Conservation (phyloP, 2,113 vertebrate genomes). For the Coptodon rendalli region DNA sequence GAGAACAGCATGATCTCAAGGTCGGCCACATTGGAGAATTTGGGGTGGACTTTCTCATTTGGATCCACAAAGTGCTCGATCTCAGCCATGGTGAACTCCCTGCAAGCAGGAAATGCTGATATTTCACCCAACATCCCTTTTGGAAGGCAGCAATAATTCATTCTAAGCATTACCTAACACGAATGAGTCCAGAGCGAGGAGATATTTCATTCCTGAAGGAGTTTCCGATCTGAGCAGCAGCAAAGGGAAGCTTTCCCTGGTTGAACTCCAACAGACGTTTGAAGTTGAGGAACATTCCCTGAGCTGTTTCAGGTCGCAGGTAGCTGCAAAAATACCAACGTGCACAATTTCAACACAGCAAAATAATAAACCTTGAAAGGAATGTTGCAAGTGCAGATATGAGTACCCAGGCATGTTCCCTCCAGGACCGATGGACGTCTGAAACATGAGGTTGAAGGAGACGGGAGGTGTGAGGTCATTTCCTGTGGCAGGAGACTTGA, state of each 20-base stretch:
- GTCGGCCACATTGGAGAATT: slow-evolving; percentile 86
- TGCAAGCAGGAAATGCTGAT: slow-evolving; percentile 30
- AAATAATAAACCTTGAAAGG: background rate
- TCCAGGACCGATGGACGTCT: slow-evolving; percentile 95
- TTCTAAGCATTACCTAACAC: slow-evolving; percentile 81
- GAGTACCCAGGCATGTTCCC: slow-evolving; percentile 92
- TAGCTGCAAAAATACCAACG: slow-evolving; percentile 73
- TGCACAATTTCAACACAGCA: background rate
- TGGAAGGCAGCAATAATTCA: background rate
- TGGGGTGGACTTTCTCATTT: slow-evolving; percentile 89
- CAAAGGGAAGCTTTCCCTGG: slow-evolving; percentile 96
- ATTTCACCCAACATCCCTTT: background rate
- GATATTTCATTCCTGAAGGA: slow-evolving; percentile 99
- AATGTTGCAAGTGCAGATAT: background rate
- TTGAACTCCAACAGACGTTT: slow-evolving; percentile 97
- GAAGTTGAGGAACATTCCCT: slow-evolving; percentile 99
- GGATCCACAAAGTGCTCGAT: slow-evolving; percentile 99
- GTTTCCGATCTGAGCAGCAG: slow-evolving; percentile 97
- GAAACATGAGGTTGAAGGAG: slow-evolving; percentile 98
- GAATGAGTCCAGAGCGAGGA: slow-evolving; percentile 93
- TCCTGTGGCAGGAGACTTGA: slow-evolving; percentile 91
- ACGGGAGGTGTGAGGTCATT: slow-evolving; percentile 90
- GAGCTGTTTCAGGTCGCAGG: slow-evolving; percentile 95
- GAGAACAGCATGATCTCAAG: slow-evolving; percentile 86
- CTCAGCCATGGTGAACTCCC: slow-evolving; percentile 99